Evolutionary conservation across 2,797 vertebrate genomes (phyloP), one percentile per base, ranked within the genome.

Genomic region (Parauchenoglanis punctatus): DNA sequence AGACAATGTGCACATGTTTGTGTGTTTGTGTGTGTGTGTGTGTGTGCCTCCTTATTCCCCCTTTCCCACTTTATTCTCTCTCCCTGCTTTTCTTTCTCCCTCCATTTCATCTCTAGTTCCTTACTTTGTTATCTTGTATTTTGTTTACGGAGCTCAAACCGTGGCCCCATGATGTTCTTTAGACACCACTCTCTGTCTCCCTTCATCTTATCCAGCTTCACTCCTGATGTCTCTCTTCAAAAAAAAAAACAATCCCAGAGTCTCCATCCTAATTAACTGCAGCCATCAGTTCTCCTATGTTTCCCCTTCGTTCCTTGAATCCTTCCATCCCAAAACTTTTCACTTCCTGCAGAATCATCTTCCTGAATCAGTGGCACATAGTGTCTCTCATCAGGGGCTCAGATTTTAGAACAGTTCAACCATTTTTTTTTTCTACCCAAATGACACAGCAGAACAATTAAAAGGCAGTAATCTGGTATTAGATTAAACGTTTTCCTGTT

Each of bases 231-330:
- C 25, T 84, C 58, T 52, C 81, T 63, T 49, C 49, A 85, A 61
- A 75, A 63, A 85, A 56, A 85, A 28, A 52, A 28, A 17, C 3
- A 65, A 23, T 52, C 54, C 56, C 46, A 35, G 20, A 63, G 68
- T 88, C 77, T 83, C 70, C n/a, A n/a, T 76, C 70, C 80, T 88
- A 81, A 85, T 88, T 85, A 85, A 13, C 83, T 81, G n/a, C 83
- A 63, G 31, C 59, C 44, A 25, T 65, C 4, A 68, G 18, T 72
- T 56, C 68, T 46, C 23, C 46, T 52, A 46, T 70, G 59, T 83
- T 90, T 86, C 90, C 76, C 73, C 81, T 54, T 86, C 61, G 78
- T 85, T 65, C 87, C 56, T 63, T 6, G 17, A 54, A 68, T 2
- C 65, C 61, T n/a, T 67, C 56, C 44, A 70, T 28, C 5, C 58